These are phyloP conservation scores for Scaptomyza reducta DNA, from an alignment of 2,888 invertebrate species.

Conservation along the genomic window DNA sequence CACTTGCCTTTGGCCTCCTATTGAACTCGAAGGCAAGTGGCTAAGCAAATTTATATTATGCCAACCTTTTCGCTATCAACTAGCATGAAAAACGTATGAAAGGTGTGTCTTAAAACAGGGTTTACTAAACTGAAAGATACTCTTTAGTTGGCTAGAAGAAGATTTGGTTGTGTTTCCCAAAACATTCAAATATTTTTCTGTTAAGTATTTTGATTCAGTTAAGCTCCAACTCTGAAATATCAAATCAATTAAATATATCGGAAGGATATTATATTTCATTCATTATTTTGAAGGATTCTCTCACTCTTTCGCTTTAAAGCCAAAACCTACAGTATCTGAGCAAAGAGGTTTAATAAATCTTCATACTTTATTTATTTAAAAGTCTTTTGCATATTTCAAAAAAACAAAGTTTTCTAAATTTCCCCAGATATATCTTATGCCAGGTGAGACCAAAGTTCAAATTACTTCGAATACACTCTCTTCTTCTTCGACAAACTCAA, in stretches of 20 bases:
- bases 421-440: neutral
- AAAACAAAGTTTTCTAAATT: neutral
- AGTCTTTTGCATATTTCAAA: neutral
- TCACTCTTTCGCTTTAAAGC: too few species aligned
- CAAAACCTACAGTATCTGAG: too few species aligned
- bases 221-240: too few species aligned
- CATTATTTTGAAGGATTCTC: too few species aligned
- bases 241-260: too few species aligned
- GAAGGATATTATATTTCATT: neutral
- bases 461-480: conserved; percentile 7
- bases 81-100: conserved; percentile 18
- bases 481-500: conserved; percentile 5
- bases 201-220: too few species aligned
- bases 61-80: conserved; percentile 49
- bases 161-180: too few species aligned
- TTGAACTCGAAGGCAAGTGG: conserved; percentile 33
- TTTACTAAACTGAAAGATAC: conserved; percentile 13
- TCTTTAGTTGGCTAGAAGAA: neutral
- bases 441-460: conserved; percentile 3
- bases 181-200: too few species aligned
- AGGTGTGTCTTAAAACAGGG: too few species aligned
- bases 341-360: neutral
- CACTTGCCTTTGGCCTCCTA: conserved; percentile 18
- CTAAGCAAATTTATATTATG: conserved; percentile 65
- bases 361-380: neutral